Evolutionary conservation across 2,113 vertebrate genomes (phyloP).

Genomic region (Ifrita kowaldi): DNA sequence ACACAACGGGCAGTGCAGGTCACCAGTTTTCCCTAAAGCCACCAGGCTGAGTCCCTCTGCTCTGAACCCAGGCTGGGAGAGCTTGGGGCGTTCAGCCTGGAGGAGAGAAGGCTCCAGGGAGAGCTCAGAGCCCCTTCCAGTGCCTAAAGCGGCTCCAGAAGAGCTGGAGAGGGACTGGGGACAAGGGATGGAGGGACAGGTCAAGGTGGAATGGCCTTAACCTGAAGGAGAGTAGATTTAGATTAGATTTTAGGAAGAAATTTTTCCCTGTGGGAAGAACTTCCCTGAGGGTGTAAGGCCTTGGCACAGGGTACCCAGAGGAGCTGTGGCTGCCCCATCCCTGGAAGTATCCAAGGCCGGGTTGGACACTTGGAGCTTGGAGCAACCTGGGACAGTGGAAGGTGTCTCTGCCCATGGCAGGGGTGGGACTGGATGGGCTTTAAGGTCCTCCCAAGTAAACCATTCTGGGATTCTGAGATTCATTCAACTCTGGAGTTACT

Average conservation of each 20-base stretch:
- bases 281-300: neutral
- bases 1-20: accelerated
- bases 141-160: neutral
- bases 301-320: neutral
- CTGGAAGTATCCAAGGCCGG: neutral
- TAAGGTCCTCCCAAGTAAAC: neutral
- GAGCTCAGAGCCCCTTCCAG: neutral
- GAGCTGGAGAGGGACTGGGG: neutral
- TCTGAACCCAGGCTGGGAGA: neutral
- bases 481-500: neutral
- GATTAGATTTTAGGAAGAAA: neutral
- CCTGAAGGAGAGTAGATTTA: neutral
- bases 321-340: neutral
- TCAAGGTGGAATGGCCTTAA: neutral
- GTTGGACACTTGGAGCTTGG: neutral
- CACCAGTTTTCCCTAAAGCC: neutral
- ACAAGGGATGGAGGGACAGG: neutral
- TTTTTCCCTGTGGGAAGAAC: neutral
- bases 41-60: neutral
- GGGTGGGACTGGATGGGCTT: neutral
- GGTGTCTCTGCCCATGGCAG: neutral
- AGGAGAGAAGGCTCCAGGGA: neutral
- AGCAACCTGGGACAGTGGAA: neutral
- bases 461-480: neutral
- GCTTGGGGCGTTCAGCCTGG: neutral